Base-by-base conservation (phyloP, 2,797 vertebrate species). In the Hozukius guyotensis region DNA sequence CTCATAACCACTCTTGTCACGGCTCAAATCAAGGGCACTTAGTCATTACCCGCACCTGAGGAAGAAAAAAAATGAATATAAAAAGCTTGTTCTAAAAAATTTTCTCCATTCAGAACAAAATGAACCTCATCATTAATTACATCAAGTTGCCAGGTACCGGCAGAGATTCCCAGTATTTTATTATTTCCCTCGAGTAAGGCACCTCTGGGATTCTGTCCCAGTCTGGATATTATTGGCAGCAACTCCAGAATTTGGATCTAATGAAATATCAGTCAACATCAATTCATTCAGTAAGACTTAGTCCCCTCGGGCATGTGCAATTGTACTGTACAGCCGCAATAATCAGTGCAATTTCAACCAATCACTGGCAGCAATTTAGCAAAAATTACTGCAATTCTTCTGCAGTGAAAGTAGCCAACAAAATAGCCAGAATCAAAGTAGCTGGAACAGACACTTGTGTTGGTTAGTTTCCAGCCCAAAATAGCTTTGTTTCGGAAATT, bases 91-190 rank as follows among this genome's bases (percentile, higher is more conserved):
- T 81, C 70, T 65, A 49, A 78, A n/a, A 83, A 76, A 73, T 42
- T 1, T 42, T 59, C 42, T 73, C n/a, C 49, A 87, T 53, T 62
- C 55, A 64, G 72, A 84, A 76, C 53, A 82, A 82, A 83, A 68
- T 64, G 24, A 75, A 38, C 57, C 53, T 73, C 32, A 61, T 81
- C 72, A 82, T 87, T 75, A 84, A 85, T 68, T 79, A 80, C 32
- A 72, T 66, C 5, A 18, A 12, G 59, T 67, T 87, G 25, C 62
- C 67, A 69, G 72, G 61, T 66, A 56, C 22, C 31, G 29, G 10
- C 62, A 24, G 61, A 78, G 27, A 77, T 71, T 71, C 61, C 24
- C 34, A 16, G 11, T 63, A n/a, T 60, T 80, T 72, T 36, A 38
- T 29, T 61, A 13, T 81, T 55, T 42, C 42, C 56, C 75, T 60